Evolutionary conservation across 2,113 vertebrate species (phyloP).

Genomic region (Peromyscus leucopus): DNA sequence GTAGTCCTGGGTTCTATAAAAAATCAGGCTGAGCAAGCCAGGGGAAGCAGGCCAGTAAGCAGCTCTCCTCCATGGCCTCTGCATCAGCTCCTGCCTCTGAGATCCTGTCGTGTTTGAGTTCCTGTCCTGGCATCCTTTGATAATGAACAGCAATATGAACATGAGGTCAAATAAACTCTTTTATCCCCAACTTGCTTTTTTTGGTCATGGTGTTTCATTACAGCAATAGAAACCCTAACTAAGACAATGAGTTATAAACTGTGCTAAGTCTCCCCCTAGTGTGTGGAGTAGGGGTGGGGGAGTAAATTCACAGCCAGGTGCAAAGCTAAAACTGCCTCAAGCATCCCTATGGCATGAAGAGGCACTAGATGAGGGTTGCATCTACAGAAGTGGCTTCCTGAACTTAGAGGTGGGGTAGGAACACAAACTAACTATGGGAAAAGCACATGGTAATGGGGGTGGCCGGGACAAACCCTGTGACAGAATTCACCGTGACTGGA

Average conservation of each 20-base stretch:
- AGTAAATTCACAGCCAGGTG: neutral
- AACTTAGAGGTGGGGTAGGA: neutral
- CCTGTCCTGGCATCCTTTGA: neutral
- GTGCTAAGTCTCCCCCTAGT: neutral
- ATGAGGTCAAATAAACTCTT: neutral
- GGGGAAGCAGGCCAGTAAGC: neutral
- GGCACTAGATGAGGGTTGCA: neutral
- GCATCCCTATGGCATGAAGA: neutral
- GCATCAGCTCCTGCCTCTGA: neutral
- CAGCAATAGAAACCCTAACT: neutral
- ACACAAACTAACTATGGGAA: neutral
- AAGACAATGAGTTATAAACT: neutral
- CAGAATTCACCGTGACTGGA: neutral
- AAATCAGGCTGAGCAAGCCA: neutral
- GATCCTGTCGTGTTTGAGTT: neutral
- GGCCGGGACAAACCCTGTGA: neutral
- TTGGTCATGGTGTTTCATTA: neutral
- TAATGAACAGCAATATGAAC: neutral
- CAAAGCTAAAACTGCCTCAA: neutral
- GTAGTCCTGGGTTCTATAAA: neutral
- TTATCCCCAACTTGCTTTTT: neutral
- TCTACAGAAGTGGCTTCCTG: neutral
- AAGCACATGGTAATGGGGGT: neutral
- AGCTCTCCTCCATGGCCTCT: neutral
- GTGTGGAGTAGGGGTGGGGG: fast-evolving